Evolutionary conservation across 2,888 invertebrate genomes (phyloP), one percentile per base, ranked within the genome.

Genomic region (Drosophila melanosoma): DNA sequence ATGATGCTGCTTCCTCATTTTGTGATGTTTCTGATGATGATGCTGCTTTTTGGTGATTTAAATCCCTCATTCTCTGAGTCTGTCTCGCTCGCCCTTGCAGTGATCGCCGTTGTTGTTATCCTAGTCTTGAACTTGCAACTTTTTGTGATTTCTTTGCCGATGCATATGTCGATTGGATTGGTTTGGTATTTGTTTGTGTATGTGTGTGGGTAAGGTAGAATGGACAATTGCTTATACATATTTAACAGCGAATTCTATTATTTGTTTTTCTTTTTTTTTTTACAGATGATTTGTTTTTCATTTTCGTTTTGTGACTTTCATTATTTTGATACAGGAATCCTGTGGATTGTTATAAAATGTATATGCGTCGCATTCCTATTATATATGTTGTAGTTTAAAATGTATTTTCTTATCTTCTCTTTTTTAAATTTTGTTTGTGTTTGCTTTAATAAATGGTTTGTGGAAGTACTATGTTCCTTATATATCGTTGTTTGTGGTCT

Each of bases 401-500:
- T 36, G 23, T 35, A 23, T 33, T 17, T 54, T 26, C 26, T 10
- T 17, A 70, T 62, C 63, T 45, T 26, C 17, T 10, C 17, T 74
- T 66, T 69, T 32, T 29, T 17, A 32, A 70, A 53, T 63, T 71
- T 33, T 66, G 61, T 38, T 65, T 71, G 33, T 69, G 57, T 36
- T 65, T 69, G 38, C 29, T 63, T 67, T 49, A 48, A 20, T 57
- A 42, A 42, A 32, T 65, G 40, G 54, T 66, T 63, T 66, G 65
- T 87, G 87, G 87, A 83, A 83, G 87, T 87, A 87, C 83, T 87
- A 74, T 54, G 76, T 83, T 87, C 58, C 86, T 61, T 64, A 56
- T 66, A 57, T 57, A 87, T 83, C 88, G 83, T 87, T 83, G 88
- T 85, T 49, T 79, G 51, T 36, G 58, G 51, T 54, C 74, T 68